Conservation (phyloP, 2,797 vertebrate genomes). For the Melanogrammus aeglefinus region DNA sequence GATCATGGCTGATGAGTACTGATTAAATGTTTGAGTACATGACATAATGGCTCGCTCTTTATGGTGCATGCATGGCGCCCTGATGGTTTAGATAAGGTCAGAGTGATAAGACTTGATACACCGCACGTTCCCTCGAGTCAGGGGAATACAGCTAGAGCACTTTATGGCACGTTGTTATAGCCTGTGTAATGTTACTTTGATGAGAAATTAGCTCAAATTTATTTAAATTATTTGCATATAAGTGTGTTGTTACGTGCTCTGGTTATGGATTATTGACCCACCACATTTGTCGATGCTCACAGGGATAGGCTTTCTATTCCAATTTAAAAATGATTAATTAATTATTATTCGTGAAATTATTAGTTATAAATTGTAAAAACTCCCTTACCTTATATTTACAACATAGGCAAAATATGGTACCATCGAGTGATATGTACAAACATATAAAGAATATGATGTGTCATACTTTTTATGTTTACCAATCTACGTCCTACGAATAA, state of each 20-base stretch:
- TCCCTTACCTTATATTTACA: not conserved
- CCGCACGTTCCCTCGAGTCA: not conserved
- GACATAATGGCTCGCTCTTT: not conserved
- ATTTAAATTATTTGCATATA: not conserved
- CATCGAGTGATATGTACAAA: not conserved
- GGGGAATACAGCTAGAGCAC: not conserved
- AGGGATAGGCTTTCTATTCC: not conserved
- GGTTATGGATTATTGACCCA: too few relatives aligned
- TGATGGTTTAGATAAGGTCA: not conserved
- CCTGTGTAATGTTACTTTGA: not conserved
- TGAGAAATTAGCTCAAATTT: not conserved
- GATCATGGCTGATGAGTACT: not conserved
- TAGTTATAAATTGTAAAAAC: not conserved
- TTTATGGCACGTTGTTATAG: not conserved
- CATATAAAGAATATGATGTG: not conserved
- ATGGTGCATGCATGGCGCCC: not conserved
- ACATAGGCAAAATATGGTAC: not conserved
- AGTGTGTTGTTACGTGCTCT: too few relatives aligned
- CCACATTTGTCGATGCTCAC: not conserved
- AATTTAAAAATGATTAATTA: not conserved
- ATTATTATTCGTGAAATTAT: not conserved
- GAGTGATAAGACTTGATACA: not conserved
- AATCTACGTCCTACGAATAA: too few relatives aligned
- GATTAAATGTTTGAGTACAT: not conserved
- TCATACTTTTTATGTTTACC: not conserved